Conservation (phyloP, 2,888 invertebrate genomes). For the Drosophila putrida region DNA sequence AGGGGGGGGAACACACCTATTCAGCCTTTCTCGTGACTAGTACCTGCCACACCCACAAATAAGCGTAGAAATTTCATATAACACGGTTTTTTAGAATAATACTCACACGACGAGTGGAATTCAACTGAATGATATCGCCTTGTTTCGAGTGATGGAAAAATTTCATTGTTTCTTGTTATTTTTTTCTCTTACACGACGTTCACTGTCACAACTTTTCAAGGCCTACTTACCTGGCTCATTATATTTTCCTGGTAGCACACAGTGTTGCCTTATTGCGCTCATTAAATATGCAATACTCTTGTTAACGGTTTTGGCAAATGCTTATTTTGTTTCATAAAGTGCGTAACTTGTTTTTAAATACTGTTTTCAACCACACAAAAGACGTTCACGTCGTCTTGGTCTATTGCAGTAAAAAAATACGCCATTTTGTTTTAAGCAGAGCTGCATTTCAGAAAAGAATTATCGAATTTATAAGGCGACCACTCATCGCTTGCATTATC, state of each 20-base stretch:
- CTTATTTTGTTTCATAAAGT: conserved; percentile 55
- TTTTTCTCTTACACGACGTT: conserved; percentile 69
- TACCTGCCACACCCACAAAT: conserved; percentile 77
- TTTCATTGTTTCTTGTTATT: conserved; percentile 72
- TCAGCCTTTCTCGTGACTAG: conserved; percentile 55
- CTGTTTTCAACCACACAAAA: conserved; percentile 75
- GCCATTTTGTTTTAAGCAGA: conserved; percentile 81
- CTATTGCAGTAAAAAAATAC: conserved; percentile 73
- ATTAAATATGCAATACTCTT: conserved; percentile 83
- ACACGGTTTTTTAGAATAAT: conserved; percentile 51
- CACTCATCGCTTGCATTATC: not conserved
- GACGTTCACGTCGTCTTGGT: conserved; percentile 73
- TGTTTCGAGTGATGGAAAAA: conserved; percentile 64
- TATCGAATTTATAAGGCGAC: conserved; percentile 26
- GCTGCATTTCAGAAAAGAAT: conserved; percentile 12
- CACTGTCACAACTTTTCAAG: conserved; percentile 74
- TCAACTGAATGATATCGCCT: conserved; percentile 69
- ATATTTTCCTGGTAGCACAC: conserved; percentile 83
- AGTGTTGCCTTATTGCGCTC: conserved; percentile 82
- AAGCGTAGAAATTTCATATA: conserved; percentile 50
- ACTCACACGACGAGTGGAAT: conserved; percentile 72
- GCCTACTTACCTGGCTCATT: conserved; percentile 85
- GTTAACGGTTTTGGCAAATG: conserved; percentile 58
- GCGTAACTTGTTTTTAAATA: conserved; percentile 71
- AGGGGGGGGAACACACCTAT: conserved; percentile 66